Evolutionary conservation across 1,140 invertebrate genomes (phyloP).

Genomic region (Drosophila tropicalis): DNA sequence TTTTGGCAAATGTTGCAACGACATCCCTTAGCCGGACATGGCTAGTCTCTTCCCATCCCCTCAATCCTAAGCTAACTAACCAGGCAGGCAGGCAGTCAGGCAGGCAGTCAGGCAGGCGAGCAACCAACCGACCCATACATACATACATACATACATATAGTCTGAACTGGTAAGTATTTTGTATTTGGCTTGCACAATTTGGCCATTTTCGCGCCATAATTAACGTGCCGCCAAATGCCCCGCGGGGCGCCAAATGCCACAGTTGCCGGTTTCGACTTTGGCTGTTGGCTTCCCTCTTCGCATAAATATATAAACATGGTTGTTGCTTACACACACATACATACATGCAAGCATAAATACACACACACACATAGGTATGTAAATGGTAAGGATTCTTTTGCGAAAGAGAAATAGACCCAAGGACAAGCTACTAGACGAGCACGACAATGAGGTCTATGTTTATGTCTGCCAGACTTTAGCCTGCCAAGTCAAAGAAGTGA

Average conservation of each 20-base stretch:
- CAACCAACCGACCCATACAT: no score
- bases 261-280: neutral
- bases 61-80: no score
- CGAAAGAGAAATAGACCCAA: neutral
- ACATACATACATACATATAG: neutral
- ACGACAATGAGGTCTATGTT: constrained; percentile 12
- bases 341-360: no score
- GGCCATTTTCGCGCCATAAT: constrained; percentile 63
- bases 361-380: neutral
- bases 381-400: neutral
- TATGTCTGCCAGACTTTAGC: constrained; percentile 13
- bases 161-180: constrained; percentile 49
- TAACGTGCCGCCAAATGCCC: constrained; percentile 51
- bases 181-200: constrained; percentile 65
- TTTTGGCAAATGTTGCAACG: constrained; percentile 41
- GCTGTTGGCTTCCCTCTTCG: neutral
- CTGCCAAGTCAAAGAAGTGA: constrained; percentile 3
- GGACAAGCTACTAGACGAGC: neutral
- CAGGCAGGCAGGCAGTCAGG: no score
- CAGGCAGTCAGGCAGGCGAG: no score
- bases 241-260: constrained; percentile 33
- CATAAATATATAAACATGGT: constrained; percentile 16
- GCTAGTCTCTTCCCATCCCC: neutral
- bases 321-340: neutral
- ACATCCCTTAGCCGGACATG: constrained; percentile 35